Evolutionary conservation across 2,113 vertebrate genomes (phyloP).

Genomic region (Oncorhynchus kisutch): DNA sequence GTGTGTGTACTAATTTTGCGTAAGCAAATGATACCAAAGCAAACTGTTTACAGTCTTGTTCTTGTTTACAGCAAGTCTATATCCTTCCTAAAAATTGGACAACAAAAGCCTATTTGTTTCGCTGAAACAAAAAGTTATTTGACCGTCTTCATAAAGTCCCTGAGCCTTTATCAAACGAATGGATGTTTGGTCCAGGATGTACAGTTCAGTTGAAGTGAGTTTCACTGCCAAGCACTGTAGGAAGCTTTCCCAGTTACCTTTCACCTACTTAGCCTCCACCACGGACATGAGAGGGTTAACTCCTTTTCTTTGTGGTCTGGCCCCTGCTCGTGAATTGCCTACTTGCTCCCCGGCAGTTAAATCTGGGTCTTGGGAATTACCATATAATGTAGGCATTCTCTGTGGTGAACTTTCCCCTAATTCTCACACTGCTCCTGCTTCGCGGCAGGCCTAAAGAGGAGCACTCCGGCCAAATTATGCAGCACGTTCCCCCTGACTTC

Average conservation of each 20-base stretch:
- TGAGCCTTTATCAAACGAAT: slow-evolving; percentile 22
- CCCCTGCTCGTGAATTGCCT: slow-evolving; percentile 33
- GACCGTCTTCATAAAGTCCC: background rate
- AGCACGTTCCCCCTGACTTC: slow-evolving; percentile 26
- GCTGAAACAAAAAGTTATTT: slow-evolving; percentile 7
- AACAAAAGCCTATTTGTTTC: slow-evolving; percentile 24
- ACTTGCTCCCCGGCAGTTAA: slow-evolving; percentile 13
- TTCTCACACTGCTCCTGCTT: slow-evolving; percentile 72
- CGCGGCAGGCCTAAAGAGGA: slow-evolving; percentile 17
- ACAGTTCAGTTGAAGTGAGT: slow-evolving; percentile 6
- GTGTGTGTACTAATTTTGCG: no score
- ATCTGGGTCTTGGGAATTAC: slow-evolving; percentile 16
- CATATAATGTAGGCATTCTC: slow-evolving; percentile 50
- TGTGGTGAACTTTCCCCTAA: slow-evolving; percentile 76
- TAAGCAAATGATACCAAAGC: no score
- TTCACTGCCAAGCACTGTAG: background rate
- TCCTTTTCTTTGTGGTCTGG: slow-evolving; percentile 37
- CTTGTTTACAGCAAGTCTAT: background rate
- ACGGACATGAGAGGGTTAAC: slow-evolving; percentile 61
- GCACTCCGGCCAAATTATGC: slow-evolving; percentile 20
- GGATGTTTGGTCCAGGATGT: slow-evolving; percentile 38
- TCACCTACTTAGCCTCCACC: slow-evolving; percentile 64
- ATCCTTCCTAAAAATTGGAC: background rate
- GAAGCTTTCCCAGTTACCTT: slow-evolving; percentile 57
- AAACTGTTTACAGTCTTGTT: background rate